A percentile compares a stretch with the other conserved stretches of the same genome.
phyloP scores from a whole-genome alignment of 2,113 vertebrate genomes.

The Hypanus sabinus region DNA sequence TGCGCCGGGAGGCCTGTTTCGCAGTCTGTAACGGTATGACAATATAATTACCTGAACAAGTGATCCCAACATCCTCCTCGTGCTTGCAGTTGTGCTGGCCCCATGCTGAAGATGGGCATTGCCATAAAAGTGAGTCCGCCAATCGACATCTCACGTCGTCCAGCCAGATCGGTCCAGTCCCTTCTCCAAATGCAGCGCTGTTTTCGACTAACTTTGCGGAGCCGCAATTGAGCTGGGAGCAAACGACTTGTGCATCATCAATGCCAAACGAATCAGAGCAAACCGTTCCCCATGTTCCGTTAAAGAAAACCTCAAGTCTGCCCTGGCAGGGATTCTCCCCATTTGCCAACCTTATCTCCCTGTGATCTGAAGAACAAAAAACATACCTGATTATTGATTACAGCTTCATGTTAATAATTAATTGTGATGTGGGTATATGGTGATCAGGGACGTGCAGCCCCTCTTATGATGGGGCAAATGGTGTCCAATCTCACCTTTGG shows the following conservation, averaged over 20 bases:
- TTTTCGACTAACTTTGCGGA: neutral
- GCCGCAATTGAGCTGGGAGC: conserved; percentile 40
- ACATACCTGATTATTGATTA: too few species aligned
- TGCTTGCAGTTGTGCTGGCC: conserved; percentile 52
- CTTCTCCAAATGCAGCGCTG: conserved; percentile 43
- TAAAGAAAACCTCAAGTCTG: neutral
- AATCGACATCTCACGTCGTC: conserved; percentile 49
- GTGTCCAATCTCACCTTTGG: too few species aligned
- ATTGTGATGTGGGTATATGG: too few species aligned
- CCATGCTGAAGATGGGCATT: conserved; percentile 52
- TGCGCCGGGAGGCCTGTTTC: too few species aligned
- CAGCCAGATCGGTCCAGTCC: conserved; percentile 56
- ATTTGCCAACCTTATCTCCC: too few species aligned
- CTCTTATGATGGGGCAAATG: too few species aligned
- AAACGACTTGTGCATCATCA: conserved; percentile 37
- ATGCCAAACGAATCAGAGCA: neutral
- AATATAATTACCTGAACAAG: conserved; percentile 51
- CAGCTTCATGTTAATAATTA: too few species aligned
- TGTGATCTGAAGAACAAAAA: too few species aligned
- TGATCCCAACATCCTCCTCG: conserved; percentile 50
- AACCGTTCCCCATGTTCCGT: neutral
- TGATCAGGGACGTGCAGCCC: too few species aligned
- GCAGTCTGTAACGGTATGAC: too few species aligned
- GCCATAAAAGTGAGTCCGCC: conserved; percentile 53
- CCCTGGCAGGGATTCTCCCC: too few species aligned